Percentiles rank a stretch among this genome's conserved stretches.
These are phyloP conservation scores for Fragum whitleyi DNA, from an alignment of 2,888 invertebrate species.

Conservation along the genomic window DNA sequence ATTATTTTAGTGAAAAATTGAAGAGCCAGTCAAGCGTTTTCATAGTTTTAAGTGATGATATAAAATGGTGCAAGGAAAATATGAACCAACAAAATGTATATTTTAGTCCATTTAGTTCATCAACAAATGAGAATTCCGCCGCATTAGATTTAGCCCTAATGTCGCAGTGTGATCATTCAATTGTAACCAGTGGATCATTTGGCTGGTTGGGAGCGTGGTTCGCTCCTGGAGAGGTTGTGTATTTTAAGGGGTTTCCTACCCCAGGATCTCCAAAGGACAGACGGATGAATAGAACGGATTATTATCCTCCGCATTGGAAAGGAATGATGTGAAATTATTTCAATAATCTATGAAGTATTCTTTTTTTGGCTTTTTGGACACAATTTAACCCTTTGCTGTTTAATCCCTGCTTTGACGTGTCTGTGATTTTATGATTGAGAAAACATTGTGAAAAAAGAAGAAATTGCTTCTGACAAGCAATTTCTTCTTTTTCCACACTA, in stretches of 20 bases:
- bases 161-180: conserved; percentile 3
- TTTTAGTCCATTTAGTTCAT: conserved; percentile 19
- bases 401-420: too few species aligned
- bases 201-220: conserved; percentile 29
- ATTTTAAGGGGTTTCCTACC: conserved; percentile 20
- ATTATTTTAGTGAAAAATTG: not conserved
- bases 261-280: not conserved
- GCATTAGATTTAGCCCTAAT: not conserved
- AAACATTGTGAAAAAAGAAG: too few species aligned
- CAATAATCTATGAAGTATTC: too few species aligned
- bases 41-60: conserved; percentile 14
- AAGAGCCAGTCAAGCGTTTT: not conserved
- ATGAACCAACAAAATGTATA: not conserved
- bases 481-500: too few species aligned
- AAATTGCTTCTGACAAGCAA: too few species aligned
- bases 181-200: conserved; percentile 22
- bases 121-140: not conserved
- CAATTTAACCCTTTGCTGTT: too few species aligned
- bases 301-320: conserved; percentile 25
- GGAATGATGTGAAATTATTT: conserved; percentile 13
- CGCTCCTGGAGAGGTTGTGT: conserved; percentile 3
- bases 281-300: conserved; percentile 15
- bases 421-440: too few species aligned
- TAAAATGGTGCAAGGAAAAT: conserved; percentile 12
- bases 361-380: too few species aligned